Evolutionary conservation across 2,888 invertebrate genomes (phyloP).

Genomic region (Scrobipalpa atriplicella): DNA sequence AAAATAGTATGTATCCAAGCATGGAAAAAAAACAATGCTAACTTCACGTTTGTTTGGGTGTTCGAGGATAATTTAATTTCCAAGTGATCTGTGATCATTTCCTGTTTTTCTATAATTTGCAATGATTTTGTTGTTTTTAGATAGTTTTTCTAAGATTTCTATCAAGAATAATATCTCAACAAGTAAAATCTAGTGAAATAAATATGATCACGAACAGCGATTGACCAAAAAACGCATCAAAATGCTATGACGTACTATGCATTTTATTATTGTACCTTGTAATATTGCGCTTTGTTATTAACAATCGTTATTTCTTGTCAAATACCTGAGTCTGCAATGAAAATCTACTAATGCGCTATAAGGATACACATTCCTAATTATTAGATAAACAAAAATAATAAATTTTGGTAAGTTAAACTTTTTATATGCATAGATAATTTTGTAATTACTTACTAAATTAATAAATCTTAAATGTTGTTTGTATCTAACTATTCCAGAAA

Average conservation of each 20-base stretch:
- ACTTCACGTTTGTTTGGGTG: constrained; percentile 6
- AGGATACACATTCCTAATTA: too few relatives aligned
- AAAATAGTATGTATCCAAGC: neutral
- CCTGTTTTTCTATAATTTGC: neutral
- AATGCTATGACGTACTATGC: neutral
- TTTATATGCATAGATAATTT: too few relatives aligned
- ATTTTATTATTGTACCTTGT: neutral
- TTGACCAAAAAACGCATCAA: neutral
- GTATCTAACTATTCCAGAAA: neutral
- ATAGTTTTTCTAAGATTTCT: neutral
- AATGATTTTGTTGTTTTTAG: neutral
- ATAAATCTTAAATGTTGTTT: too few relatives aligned
- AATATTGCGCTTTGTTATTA: neutral
- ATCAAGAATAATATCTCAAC: neutral
- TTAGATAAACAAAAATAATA: too few relatives aligned
- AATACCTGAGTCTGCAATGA: neutral
- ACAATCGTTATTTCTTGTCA: neutral
- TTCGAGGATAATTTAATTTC: too few relatives aligned
- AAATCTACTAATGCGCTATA: neutral
- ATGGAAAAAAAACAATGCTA: neutral
- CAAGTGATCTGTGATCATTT: too few relatives aligned
- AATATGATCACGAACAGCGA: neutral
- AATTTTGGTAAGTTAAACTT: too few relatives aligned
- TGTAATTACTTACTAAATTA: too few relatives aligned
- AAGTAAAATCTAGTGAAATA: neutral